A percentile compares a stretch with the other conserved stretches of the same genome.
Conservation (phyloP, 2,797 vertebrate genomes). For the Vireo griseus region DNA sequence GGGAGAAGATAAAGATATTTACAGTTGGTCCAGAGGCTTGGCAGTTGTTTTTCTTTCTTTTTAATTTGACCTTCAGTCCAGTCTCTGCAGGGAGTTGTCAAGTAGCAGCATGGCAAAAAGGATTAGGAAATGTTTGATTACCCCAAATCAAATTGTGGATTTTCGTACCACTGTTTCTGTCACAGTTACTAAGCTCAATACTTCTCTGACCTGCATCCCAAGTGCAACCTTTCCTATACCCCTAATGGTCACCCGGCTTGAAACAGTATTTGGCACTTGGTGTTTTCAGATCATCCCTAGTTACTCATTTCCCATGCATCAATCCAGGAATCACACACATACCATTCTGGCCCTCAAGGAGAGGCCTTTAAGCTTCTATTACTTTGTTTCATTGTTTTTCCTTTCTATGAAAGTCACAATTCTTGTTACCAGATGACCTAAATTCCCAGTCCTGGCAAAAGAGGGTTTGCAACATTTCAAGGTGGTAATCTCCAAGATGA, state of each 20-base stretch:
- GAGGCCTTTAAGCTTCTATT: not conserved
- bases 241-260: not conserved
- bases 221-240: not conserved
- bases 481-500: not conserved
- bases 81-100: not conserved
- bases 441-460: not conserved
- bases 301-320: not conserved
- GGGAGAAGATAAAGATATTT: conserved; percentile 30
- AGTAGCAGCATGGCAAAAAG: not conserved
- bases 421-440: not conserved
- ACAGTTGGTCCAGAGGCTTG: not conserved
- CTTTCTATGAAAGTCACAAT: not conserved
- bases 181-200: not conserved
- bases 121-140: not conserved
- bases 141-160: not conserved
- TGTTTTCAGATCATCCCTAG: not conserved
- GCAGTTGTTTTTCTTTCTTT: not conserved
- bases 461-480: not conserved
- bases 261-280: not conserved
- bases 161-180: not conserved
- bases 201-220: not conserved
- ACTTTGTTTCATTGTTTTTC: not conserved
- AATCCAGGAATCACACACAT: not conserved
- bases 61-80: conserved; percentile 15
- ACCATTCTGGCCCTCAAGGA: not conserved